Conservation (phyloP, 1,140 invertebrate genomes). For the Hyposmocoma kahamanoa region DNA sequence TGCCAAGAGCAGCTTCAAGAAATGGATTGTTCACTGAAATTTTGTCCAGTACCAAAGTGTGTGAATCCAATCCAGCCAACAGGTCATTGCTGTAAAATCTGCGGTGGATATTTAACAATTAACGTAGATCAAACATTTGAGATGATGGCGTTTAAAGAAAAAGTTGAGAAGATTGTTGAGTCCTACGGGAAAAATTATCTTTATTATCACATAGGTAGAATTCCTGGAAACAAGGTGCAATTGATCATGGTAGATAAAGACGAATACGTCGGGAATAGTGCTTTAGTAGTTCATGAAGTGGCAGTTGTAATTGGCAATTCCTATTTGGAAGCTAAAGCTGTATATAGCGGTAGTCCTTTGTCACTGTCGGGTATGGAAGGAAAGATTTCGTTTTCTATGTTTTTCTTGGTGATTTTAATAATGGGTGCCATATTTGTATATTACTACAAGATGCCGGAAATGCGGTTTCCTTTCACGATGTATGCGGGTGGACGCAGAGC, state of each 20-base stretch:
- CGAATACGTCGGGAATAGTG: constrained; percentile 44
- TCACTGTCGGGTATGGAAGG: constrained; percentile 31
- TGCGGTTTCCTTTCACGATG: constrained; percentile 18
- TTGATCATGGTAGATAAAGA: constrained; percentile 49
- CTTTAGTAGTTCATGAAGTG: constrained; percentile 37
- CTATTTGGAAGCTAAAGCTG: constrained; percentile 22
- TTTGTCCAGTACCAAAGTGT: constrained; percentile 40
- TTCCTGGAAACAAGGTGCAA: constrained; percentile 34
- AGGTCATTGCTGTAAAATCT: constrained; percentile 59
- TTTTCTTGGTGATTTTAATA: constrained; percentile 35
- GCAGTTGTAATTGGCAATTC: constrained; percentile 20
- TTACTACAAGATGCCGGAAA: constrained; percentile 41
- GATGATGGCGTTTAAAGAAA: constrained; percentile 33
- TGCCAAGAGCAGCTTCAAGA: constrained; percentile 36
- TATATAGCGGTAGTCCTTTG: constrained; percentile 43
- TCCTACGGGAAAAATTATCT: constrained; percentile 31
- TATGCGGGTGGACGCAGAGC: constrained; percentile 18
- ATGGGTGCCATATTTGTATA: constrained; percentile 42
- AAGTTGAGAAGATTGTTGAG: constrained; percentile 28
- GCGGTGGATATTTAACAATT: constrained; percentile 43
- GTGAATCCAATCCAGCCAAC: constrained; percentile 44
- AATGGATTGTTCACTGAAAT: constrained; percentile 45
- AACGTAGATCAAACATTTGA: constrained; percentile 42
- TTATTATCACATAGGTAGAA: constrained; percentile 40
- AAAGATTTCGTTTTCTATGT: constrained; percentile 50